Evolutionary conservation across 2,888 invertebrate species (phyloP).

Genomic region (Dendrolimus pini): DNA sequence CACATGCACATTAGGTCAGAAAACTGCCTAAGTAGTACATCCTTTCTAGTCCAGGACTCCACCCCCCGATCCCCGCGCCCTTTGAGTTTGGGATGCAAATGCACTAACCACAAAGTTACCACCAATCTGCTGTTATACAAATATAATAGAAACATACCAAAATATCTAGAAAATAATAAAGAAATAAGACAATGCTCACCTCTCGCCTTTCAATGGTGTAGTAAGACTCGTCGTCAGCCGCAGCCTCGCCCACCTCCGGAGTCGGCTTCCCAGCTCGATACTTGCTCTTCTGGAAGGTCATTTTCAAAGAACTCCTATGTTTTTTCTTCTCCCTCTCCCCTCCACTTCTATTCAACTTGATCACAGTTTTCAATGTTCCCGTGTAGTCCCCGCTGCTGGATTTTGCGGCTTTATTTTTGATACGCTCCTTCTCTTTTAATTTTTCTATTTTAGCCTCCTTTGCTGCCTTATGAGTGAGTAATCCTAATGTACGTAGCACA

Average conservation of each 20-base stretch:
- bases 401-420: constrained; percentile 44
- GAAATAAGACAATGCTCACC: constrained; percentile 40
- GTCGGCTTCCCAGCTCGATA: constrained; percentile 75
- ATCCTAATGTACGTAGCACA: constrained; percentile 83
- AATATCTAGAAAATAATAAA: too few relatives aligned
- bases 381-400: constrained; percentile 78
- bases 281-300: constrained; percentile 86
- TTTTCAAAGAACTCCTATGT: constrained; percentile 83
- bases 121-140: too few relatives aligned
- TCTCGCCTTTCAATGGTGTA: constrained; percentile 82
- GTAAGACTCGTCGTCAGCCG: constrained; percentile 63
- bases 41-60: too few relatives aligned
- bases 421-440: constrained; percentile 65
- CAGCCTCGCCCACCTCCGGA: constrained; percentile 50
- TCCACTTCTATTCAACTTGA: constrained; percentile 80
- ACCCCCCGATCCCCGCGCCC: too few relatives aligned
- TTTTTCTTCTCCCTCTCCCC: constrained; percentile 76
- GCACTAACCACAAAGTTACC: too few relatives aligned
- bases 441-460: constrained; percentile 80
- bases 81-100: too few relatives aligned
- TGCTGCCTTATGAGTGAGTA: constrained; percentile 84
- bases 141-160: too few relatives aligned
- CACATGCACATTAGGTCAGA: too few relatives aligned
- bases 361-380: constrained; percentile 89
- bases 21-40: too few relatives aligned